Percentiles rank a stretch among this genome's conserved stretches.
These are phyloP conservation scores for Odontothrips loti DNA, from an alignment of 2,888 invertebrate genomes.

Conservation along the genomic window DNA sequence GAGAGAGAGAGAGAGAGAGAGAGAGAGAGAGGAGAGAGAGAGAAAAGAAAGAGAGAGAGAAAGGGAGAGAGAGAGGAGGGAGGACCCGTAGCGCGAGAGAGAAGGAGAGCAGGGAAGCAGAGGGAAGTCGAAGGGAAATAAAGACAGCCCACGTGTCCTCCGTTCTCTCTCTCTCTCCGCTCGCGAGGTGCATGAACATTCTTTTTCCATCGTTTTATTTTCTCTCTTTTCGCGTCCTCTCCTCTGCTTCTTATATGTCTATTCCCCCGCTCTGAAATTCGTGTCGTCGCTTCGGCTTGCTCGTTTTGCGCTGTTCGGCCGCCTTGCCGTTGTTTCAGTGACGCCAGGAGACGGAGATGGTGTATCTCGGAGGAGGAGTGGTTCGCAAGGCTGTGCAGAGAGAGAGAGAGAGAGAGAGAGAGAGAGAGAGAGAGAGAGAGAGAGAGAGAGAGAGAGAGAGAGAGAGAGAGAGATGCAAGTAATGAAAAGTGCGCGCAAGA, in stretches of 20 bases:
- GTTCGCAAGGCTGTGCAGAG: neutral
- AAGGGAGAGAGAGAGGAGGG: neutral
- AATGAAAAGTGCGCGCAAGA: neutral
- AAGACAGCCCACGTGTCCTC: conserved; percentile 14
- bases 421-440: neutral
- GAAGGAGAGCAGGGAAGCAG: neutral
- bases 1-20: neutral
- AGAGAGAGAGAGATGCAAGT: neutral
- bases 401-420: neutral
- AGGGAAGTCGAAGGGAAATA: neutral
- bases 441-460: neutral
- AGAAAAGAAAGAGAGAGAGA: neutral
- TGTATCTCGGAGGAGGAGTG: conserved; percentile 4
- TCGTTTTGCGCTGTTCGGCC: conserved; percentile 19
- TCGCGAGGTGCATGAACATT: neutral
- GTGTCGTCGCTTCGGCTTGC: neutral
- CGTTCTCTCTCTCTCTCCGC: neutral
- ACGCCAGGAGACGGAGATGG: neutral
- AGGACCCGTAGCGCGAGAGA: neutral
- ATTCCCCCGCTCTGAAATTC: conserved; percentile 13
- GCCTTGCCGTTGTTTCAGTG: conserved; percentile 9
- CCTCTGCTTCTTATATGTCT: neutral
- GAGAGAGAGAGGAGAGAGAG: neutral
- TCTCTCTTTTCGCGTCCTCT: neutral
- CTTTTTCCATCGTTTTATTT: neutral